phyloP scores from a whole-genome alignment of 2,888 invertebrate genomes.

The Pammene fasciana region DNA sequence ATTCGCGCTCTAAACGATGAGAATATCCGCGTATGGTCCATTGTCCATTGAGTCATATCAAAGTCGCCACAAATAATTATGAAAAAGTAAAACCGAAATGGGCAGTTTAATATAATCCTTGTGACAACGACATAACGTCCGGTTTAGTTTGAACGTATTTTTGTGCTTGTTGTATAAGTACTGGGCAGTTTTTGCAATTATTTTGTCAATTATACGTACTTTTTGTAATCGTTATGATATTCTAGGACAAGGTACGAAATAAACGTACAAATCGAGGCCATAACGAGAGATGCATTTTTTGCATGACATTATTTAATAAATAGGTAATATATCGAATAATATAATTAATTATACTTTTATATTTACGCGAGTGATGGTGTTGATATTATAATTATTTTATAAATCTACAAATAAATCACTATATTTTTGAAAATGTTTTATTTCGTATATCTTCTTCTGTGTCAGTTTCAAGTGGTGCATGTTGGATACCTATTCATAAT shows the following conservation, averaged over 20 bases:
- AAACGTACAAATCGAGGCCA: constrained; percentile 52
- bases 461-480: background rate
- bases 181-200: constrained; percentile 45
- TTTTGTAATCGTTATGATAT: constrained; percentile 38
- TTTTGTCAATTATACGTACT: constrained; percentile 50
- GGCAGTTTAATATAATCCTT: background rate
- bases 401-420: constrained; percentile 38
- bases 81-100: constrained; percentile 2
- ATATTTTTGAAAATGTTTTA: constrained; percentile 25
- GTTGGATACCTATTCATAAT: no score
- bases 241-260: constrained; percentile 28
- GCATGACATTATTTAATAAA: constrained; percentile 37
- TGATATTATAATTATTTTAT: constrained; percentile 36
- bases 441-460: background rate
- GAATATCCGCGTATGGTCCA: constrained; percentile 27
- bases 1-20: background rate
- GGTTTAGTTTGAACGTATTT: constrained; percentile 1
- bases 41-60: constrained; percentile 48
- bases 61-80: constrained; percentile 24
- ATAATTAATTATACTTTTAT: constrained; percentile 5
- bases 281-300: constrained; percentile 43
- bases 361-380: constrained; percentile 27
- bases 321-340: constrained; percentile 6
- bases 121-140: background rate
- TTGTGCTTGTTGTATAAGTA: background rate